phyloP scores from a whole-genome alignment of 1,140 invertebrate genomes.

The Gonioctena quinquepunctata region DNA sequence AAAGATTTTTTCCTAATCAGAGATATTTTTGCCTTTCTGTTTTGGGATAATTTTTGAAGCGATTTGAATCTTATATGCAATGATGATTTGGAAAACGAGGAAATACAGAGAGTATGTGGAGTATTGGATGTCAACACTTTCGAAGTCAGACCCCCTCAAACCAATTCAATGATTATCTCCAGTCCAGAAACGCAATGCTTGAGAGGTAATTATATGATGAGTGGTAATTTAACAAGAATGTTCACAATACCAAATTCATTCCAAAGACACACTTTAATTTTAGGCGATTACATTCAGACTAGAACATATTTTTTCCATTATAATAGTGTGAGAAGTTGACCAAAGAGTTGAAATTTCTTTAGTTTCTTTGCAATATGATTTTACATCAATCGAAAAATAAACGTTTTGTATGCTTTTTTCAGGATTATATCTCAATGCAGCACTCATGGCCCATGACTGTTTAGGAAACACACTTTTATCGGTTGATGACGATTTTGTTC shows the following conservation, averaged over 20 bases:
- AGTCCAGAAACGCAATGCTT: conserved; percentile 27
- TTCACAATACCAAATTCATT: no score
- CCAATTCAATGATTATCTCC: conserved; percentile 59
- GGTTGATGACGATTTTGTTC: conserved; percentile 61
- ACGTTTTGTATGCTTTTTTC: no score
- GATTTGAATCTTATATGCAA: background rate
- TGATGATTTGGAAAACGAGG: conserved; percentile 43
- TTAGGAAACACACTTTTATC: conserved; percentile 71
- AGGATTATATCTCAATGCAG: conserved; percentile 65
- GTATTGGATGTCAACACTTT: conserved; percentile 80
- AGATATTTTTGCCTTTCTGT: no score
- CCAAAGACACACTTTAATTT: no score
- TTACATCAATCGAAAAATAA: no score
- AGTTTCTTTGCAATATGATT: no score
- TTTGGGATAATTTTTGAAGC: background rate
- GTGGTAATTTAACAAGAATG: no score
- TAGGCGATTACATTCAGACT: no score
- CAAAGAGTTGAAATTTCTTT: no score
- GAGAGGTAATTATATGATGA: conserved; percentile 25
- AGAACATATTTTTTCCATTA: no score
- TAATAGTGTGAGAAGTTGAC: no score
- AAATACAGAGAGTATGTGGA: conserved; percentile 72
- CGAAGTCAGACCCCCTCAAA: conserved; percentile 68
- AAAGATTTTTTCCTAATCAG: no score
- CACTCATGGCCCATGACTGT: conserved; percentile 77